Conservation (phyloP, 2,888 invertebrate species). For the Pristionchus entomophagus region DNA sequence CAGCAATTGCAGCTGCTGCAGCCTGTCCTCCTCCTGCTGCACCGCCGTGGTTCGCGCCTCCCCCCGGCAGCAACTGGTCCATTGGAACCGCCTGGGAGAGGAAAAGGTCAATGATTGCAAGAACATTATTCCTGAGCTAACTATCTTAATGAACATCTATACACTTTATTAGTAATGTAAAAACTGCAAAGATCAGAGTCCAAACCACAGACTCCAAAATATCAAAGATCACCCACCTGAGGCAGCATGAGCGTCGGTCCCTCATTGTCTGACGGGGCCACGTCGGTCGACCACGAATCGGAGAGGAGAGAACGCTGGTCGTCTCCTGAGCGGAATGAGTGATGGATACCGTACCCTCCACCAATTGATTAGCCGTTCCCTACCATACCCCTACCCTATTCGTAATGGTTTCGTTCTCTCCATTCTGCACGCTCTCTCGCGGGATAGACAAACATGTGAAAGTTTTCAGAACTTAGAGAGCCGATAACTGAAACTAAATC, state of each 20-base stretch:
- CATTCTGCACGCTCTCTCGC: too few species aligned
- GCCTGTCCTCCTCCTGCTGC: constrained; percentile 35
- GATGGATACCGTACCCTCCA: background rate
- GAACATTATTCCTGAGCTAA: too few species aligned
- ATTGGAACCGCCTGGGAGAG: constrained; percentile 13
- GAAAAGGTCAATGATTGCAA: too few species aligned
- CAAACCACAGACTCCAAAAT: background rate
- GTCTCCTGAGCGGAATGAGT: constrained; percentile 82
- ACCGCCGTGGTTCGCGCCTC: constrained; percentile 27
- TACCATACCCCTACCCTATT: background rate
- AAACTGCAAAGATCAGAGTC: background rate
- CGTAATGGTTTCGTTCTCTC: background rate
- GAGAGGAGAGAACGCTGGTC: constrained; percentile 97
- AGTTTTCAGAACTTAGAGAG: background rate
- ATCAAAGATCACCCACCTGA: constrained; percentile 38
- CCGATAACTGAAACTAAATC: too few species aligned
- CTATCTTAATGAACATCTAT: too few species aligned
- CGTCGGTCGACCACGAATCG: constrained; percentile 99
- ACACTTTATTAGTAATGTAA: too few species aligned
- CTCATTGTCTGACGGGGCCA: constrained; percentile 95
- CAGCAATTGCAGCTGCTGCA: too few species aligned
- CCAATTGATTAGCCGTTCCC: background rate
- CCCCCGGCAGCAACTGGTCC: constrained; percentile 46
- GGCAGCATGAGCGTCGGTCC: constrained; percentile 52
- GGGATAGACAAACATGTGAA: too few species aligned